A percentile compares a stretch with the other conserved stretches of the same genome.
Conservation (phyloP, 2,797 vertebrate genomes). For the Mormyrus hasselquistii region DNA sequence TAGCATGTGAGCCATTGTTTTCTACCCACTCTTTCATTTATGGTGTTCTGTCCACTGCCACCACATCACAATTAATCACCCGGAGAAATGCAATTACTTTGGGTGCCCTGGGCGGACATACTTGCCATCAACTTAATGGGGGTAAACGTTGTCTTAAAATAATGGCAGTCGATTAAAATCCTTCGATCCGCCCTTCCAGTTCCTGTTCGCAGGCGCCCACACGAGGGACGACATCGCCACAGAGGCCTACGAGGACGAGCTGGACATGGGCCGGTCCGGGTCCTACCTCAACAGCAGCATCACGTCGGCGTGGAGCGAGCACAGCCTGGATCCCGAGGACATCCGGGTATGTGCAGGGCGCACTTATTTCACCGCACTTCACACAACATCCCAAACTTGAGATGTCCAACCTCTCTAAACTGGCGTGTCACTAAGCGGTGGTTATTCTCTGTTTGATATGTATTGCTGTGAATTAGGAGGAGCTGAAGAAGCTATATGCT, state of each 20-base stretch:
- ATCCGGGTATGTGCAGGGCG: slow-evolving; percentile 72
- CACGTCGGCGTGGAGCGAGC: slow-evolving; percentile 97
- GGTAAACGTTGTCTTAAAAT: slow-evolving; percentile 2
- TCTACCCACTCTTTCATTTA: background rate
- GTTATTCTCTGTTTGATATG: slow-evolving; percentile 32
- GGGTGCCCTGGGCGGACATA: background rate
- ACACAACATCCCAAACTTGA: background rate
- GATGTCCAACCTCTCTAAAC: background rate
- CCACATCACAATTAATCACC: background rate
- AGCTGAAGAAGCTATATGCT: slow-evolving; percentile 95
- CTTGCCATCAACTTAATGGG: background rate
- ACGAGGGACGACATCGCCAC: slow-evolving; percentile 90
- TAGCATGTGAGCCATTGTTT: background rate
- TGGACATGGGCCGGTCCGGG: slow-evolving; percentile 95
- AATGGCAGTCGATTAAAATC: background rate
- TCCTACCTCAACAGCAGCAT: slow-evolving; percentile 98
- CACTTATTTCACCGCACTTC: background rate
- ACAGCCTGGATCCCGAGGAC: slow-evolving; percentile 96
- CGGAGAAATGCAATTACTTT: background rate
- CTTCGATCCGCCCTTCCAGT: slow-evolving; percentile 55
- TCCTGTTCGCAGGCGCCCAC: slow-evolving; percentile 85
- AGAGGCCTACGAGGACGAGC: slow-evolving; percentile 96
- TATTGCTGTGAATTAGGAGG: slow-evolving; percentile 68
- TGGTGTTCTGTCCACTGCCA: background rate
- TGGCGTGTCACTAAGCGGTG: background rate